These are phyloP conservation scores for Pantherophis guttatus DNA, from an alignment of 2,113 vertebrate species.

Conservation along the genomic window DNA sequence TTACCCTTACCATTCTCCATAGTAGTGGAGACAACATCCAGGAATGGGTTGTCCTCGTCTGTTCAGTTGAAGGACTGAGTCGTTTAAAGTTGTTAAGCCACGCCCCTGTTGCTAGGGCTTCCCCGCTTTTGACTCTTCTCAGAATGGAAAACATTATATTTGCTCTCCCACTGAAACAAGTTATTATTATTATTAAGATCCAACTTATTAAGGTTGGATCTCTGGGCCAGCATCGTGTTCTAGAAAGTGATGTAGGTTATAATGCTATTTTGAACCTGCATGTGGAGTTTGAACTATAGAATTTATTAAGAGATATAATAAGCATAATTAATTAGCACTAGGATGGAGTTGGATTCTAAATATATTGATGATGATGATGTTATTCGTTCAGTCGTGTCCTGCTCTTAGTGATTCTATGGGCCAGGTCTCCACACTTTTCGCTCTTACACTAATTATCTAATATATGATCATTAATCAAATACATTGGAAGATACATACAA, in stretches of 20 bases:
- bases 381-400: background rate
- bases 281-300: background rate
- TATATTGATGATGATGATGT: background rate
- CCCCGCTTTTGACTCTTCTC: background rate
- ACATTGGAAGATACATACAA: background rate
- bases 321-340: background rate
- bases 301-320: background rate
- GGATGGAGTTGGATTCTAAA: background rate
- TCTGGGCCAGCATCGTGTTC: background rate
- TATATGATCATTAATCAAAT: background rate
- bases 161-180: background rate
- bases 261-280: background rate
- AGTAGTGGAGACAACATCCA: too few relatives aligned
- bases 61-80: too few relatives aligned
- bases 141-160: background rate
- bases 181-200: background rate
- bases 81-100: too few relatives aligned
- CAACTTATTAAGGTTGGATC: background rate
- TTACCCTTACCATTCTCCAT: background rate
- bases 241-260: background rate
- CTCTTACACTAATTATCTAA: background rate
- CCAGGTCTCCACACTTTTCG: background rate
- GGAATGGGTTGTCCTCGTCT: too few relatives aligned
- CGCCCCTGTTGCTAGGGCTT: too few relatives aligned
- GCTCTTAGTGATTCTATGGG: background rate